These are phyloP conservation scores for Turritopsis rubra DNA, from an alignment of 30 jellyfish, hydroid and myxozoan species.

Conservation along the genomic window DNA sequence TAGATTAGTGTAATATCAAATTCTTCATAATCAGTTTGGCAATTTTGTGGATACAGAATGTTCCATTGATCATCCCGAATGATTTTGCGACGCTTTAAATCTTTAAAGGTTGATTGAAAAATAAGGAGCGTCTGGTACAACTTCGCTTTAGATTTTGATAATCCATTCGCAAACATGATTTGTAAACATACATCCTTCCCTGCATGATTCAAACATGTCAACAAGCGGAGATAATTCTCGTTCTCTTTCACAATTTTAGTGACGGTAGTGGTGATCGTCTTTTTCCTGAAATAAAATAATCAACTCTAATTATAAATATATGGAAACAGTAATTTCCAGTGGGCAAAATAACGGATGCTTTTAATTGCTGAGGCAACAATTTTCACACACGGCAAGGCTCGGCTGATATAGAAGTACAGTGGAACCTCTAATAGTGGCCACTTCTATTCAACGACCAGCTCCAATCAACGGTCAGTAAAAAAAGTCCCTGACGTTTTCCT, in stretches of 20 bases:
- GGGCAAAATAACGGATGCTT: too few species aligned
- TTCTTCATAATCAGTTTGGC: constrained; percentile 1
- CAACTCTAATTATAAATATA: too few species aligned
- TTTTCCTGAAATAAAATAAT: neutral
- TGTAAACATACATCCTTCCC: neutral
- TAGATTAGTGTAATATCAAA: neutral
- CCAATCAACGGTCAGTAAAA: too few species aligned
- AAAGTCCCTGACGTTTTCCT: too few species aligned
- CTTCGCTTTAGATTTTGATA: neutral
- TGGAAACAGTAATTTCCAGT: too few species aligned
- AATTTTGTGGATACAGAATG: neutral
- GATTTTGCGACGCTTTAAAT: neutral
- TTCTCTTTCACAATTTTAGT: neutral
- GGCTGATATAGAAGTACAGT: too few species aligned
- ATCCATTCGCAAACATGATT: constrained; percentile 6
- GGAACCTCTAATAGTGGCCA: too few species aligned
- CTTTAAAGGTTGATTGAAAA: neutral
- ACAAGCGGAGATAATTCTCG: neutral
- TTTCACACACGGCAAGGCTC: too few species aligned
- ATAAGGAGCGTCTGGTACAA: neutral
- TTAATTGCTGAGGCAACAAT: too few species aligned
- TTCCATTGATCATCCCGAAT: neutral
- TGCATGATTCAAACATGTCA: neutral
- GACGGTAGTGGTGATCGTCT: neutral
- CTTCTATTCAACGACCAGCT: too few species aligned